Base-by-base conservation (phyloP, 2,113 vertebrate species). In the Gadus chalcogrammus region DNA sequence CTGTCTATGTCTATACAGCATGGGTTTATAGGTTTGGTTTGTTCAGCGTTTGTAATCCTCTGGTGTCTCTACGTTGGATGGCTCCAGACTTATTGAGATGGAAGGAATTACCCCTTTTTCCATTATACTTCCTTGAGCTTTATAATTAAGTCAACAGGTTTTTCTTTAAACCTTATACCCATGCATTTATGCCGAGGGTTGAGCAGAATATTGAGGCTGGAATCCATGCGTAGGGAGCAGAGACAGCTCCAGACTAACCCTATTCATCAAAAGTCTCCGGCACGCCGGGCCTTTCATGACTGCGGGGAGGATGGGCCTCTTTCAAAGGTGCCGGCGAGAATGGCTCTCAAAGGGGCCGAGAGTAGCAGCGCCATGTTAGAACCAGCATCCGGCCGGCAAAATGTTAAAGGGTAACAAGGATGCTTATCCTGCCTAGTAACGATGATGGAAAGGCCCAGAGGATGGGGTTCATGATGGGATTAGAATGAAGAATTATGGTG, bases 361-460 rank as follows among this genome's bases (percentile, higher is more conserved):
- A 85, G 86, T 83, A 65, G 75, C 88, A 87, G 17, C 0, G 68
- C 60, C 74, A 31, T 84, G 89, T 86, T 79, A 91, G 84, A 91
- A 87, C 79, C 77, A 78, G 65, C 88, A 91, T 72, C 67, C 24
- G 15, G 67, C 72, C 78, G 88, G 86, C 86, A 91, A 90, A 87
- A 83, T 81, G 86, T 79, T 77, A 87, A 67, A 79, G 82, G 75
- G 70, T 67, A 56, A 72, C 63, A 71, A 68, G 71, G 69, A 81
- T 77, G 74, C 70, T 70, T 82, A 71, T 76, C 78, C 62, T 38
- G 15, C 38, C 60, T 76, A 75, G 72, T 65, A 27, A 27, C 16
- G 5, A 27, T 58, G 22, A 68, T 11, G 17, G 24, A 15, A 20
- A 5, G 24, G 13, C 7, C 61, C 61, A 20, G 61, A 62, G 22